A percentile compares a stretch with the other conserved stretches of the same genome.
Evolutionary conservation across 1,140 invertebrate genomes (phyloP).

Genomic region (Lordiphosa stackelbergi): DNA sequence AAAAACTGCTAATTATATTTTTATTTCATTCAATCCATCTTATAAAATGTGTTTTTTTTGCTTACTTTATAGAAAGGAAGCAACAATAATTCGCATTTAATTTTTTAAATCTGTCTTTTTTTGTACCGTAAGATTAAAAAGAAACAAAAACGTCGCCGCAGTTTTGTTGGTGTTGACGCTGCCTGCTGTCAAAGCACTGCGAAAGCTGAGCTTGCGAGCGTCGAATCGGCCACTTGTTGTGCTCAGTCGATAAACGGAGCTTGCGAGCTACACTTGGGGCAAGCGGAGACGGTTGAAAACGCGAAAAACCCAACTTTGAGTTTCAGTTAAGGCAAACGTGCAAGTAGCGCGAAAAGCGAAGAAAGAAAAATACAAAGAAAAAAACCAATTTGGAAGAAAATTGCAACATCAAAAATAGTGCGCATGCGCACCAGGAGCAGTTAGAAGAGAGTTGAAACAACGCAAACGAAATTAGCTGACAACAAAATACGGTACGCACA

Average conservation of each 20-base stretch:
- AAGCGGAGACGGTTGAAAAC: slow-evolving; percentile 48
- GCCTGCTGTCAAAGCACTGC: slow-evolving; percentile 19
- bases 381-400: slow-evolving; percentile 36
- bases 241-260: slow-evolving; percentile 68
- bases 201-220: slow-evolving; percentile 56
- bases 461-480: too few relatives aligned
- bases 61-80: slow-evolving; percentile 19
- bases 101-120: too few relatives aligned
- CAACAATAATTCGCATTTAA: slow-evolving; percentile 36
- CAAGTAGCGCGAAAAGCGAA: slow-evolving; percentile 36
- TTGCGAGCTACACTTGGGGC: slow-evolving; percentile 64
- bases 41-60: slow-evolving; percentile 16
- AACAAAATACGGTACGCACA: slow-evolving; percentile 26
- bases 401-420: slow-evolving; percentile 50
- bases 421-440: slow-evolving; percentile 53
- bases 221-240: slow-evolving; percentile 26
- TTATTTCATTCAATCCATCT: slow-evolving; percentile 47
- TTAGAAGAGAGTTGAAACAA: slow-evolving; percentile 41
- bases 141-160: slow-evolving; percentile 21
- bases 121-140: slow-evolving; percentile 7
- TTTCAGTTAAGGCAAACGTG: slow-evolving; percentile 40
- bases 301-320: slow-evolving; percentile 27
- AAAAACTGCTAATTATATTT: slow-evolving; percentile 44
- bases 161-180: slow-evolving; percentile 26
- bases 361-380: slow-evolving; percentile 28